Conservation (phyloP, 2,797 vertebrate species). For the Manis pentadactyla region DNA sequence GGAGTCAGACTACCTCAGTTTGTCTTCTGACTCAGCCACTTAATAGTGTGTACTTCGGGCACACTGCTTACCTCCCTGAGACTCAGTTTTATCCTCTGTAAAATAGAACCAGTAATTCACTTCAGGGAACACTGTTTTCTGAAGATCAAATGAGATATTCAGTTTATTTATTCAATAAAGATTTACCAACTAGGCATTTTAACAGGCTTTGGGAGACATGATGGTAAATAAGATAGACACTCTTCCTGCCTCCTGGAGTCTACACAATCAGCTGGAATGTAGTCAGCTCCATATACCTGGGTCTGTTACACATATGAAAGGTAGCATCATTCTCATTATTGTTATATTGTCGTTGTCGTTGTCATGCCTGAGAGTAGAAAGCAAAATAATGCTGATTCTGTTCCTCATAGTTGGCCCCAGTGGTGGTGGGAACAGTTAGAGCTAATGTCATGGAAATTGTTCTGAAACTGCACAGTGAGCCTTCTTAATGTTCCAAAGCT, state of each 20-base stretch:
- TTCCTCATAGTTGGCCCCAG: constrained; percentile 66
- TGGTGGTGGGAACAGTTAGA: constrained; percentile 73
- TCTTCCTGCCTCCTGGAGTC: constrained; percentile 13
- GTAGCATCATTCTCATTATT: not conserved
- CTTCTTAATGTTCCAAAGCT: constrained; percentile 73
- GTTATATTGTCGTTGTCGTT: not conserved
- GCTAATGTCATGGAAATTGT: constrained; percentile 80
- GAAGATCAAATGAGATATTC: constrained; percentile 30
- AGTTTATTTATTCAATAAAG: not conserved
- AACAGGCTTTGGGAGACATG: not conserved
- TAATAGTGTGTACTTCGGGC: not conserved
- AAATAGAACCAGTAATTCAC: not conserved
- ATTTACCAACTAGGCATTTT: not conserved
- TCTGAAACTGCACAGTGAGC: constrained; percentile 71
- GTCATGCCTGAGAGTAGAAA: constrained; percentile 33
- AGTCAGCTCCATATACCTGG: not conserved
- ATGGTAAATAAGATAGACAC: not conserved
- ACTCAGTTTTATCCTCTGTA: constrained; percentile 41
- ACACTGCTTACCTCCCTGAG: not conserved
- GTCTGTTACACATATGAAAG: not conserved
- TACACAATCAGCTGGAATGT: not conserved
- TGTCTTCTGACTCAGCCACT: constrained; percentile 8
- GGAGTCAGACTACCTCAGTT: not conserved
- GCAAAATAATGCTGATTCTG: constrained; percentile 61
- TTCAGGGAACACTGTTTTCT: not conserved